These are phyloP conservation scores for Rachycentron canadum DNA, from an alignment of 2,797 vertebrate genomes.

Conservation along the genomic window DNA sequence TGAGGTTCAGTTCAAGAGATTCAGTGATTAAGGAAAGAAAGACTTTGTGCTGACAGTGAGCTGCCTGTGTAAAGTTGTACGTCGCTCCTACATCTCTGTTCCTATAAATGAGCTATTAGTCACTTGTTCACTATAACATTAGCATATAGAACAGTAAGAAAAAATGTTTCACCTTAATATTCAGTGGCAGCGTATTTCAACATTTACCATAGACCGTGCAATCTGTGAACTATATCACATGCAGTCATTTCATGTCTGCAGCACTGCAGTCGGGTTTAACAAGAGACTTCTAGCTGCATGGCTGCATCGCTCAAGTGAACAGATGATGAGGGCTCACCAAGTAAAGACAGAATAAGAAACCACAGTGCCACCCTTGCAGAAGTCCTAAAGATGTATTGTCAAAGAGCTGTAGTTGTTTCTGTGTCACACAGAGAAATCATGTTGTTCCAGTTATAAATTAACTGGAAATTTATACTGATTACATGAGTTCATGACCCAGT, in stretches of 20 bases:
- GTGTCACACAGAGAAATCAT: constrained; percentile 34
- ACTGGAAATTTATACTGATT: constrained; percentile 64
- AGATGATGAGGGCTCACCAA: constrained; percentile 37
- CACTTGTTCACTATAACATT: constrained; percentile 25
- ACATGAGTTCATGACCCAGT: constrained; percentile 68
- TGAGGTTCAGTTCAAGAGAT: constrained; percentile 21
- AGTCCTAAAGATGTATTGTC: constrained; percentile 32
- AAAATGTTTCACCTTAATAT: neutral
- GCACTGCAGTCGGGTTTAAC: constrained; percentile 1
- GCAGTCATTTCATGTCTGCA: constrained; percentile 28
- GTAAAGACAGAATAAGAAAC: constrained; percentile 25
- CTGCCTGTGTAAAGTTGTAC: constrained; percentile 1
- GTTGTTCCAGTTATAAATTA: constrained; percentile 60
- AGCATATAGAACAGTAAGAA: neutral
- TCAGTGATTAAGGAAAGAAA: constrained; percentile 6
- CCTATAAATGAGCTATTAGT: constrained; percentile 17
- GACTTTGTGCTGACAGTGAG: neutral
- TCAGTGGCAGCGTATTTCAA: constrained; percentile 10
- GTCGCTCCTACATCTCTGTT: constrained; percentile 1
- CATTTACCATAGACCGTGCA: constrained; percentile 16
- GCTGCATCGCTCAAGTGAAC: constrained; percentile 34
- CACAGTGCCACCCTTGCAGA: constrained; percentile 13
- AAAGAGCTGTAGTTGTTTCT: constrained; percentile 41
- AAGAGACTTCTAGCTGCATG: constrained; percentile 27
- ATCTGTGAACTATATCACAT: constrained; percentile 14